phyloP scores from a whole-genome alignment of 1,140 invertebrate species.

The Temnothorax nylanderi region DNA sequence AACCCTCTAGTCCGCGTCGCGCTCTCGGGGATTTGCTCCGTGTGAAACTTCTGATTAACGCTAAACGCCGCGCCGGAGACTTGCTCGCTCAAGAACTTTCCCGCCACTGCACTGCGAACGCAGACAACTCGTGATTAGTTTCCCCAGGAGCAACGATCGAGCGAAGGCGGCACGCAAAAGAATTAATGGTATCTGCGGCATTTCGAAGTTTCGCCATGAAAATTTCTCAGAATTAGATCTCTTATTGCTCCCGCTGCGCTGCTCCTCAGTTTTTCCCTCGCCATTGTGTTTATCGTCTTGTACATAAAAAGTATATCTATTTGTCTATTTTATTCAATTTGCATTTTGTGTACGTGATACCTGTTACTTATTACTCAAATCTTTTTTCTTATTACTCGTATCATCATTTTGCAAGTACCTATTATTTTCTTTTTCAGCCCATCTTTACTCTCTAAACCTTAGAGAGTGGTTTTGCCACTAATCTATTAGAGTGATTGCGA shows the following conservation, averaged over 20 bases:
- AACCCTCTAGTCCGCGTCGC: neutral
- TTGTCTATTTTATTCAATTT: neutral
- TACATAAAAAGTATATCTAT: neutral
- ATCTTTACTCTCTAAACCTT: too few species aligned
- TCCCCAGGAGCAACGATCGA: neutral
- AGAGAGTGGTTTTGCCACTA: too few species aligned
- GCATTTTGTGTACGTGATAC: neutral
- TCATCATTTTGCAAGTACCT: neutral
- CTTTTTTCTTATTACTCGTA: neutral
- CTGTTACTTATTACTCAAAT: neutral
- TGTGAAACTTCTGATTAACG: constrained; percentile 43
- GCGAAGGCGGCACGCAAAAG: neutral
- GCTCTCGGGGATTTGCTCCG: neutral
- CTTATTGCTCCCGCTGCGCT: neutral
- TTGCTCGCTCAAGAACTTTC: constrained; percentile 11
- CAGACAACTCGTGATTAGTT: constrained; percentile 20
- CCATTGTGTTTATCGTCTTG: neutral
- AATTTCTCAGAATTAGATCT: neutral
- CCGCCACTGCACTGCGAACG: too few species aligned
- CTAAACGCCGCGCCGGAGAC: constrained; percentile 8
- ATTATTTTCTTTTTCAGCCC: too few species aligned
- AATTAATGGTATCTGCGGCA: constrained; percentile 11
- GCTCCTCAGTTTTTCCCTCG: neutral
- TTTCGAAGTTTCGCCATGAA: neutral
- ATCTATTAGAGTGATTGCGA: too few species aligned